Percentiles rank a stretch among this genome's conserved stretches.
phyloP scores from a whole-genome alignment of 2,888 invertebrate species.

The Actias luna region DNA sequence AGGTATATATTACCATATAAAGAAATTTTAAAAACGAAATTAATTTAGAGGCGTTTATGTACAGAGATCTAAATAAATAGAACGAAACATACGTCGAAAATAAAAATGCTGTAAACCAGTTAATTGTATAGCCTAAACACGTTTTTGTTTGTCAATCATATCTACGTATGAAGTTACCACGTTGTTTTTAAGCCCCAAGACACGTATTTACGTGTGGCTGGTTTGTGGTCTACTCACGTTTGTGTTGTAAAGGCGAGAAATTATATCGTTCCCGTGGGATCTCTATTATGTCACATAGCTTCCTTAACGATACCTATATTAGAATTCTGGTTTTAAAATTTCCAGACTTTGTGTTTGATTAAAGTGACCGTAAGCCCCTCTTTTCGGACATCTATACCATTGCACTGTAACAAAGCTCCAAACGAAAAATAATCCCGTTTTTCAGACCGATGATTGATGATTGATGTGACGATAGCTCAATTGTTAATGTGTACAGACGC shows the following conservation, averaged over 20 bases:
- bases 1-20: too few species aligned
- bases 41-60: too few species aligned
- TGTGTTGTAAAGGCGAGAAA: neutral
- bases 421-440: too few species aligned
- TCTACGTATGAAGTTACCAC: neutral
- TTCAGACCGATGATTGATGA: too few species aligned
- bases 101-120: neutral
- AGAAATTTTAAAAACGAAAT: too few species aligned
- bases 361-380: too few species aligned
- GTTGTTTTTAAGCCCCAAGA: neutral
- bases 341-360: too few species aligned
- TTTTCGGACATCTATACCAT: too few species aligned
- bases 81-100: neutral
- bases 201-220: constrained; percentile 3
- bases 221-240: constrained; percentile 6
- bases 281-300: neutral
- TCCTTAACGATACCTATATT: neutral
- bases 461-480: too few species aligned
- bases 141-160: constrained; percentile 1
- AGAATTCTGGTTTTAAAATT: too few species aligned
- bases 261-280: constrained; percentile 6
- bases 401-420: too few species aligned
- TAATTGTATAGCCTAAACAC: neutral
- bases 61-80: neutral
- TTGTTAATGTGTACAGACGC: too few species aligned